Percentiles rank a stretch among this genome's conserved stretches.
Conservation (phyloP, 2,113 vertebrate genomes). For the Apodemus speciosus region DNA sequence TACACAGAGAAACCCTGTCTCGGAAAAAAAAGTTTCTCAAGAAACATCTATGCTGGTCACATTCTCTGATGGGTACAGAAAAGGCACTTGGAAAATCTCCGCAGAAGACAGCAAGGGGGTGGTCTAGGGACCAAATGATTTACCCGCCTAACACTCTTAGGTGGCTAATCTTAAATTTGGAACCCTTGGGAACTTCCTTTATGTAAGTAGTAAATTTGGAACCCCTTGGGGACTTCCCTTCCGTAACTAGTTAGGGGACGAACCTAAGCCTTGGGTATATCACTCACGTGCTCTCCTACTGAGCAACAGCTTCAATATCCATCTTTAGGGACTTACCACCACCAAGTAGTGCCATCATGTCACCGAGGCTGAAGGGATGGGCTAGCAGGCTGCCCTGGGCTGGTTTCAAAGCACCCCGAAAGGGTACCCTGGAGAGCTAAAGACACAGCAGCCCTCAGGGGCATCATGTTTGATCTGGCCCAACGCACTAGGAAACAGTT, state of each 20-base stretch:
- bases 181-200: neutral
- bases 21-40: neutral
- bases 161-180: neutral
- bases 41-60: neutral
- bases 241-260: neutral
- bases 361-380: neutral
- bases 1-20: too few species aligned
- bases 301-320: neutral
- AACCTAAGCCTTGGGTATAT: neutral
- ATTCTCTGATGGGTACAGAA: slow-evolving; percentile 31
- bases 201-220: neutral
- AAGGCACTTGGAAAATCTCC: slow-evolving; percentile 54
- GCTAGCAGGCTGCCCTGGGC: neutral
- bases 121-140: neutral
- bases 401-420: neutral
- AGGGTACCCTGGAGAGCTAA: neutral
- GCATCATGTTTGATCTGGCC: neutral
- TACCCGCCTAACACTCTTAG: neutral
- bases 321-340: neutral
- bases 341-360: neutral
- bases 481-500: neutral
- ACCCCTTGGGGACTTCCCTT: neutral
- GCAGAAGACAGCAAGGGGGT: neutral
- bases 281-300: neutral
- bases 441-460: neutral